Conservation (phyloP, 2,888 invertebrate genomes). For the Dorcus parallelipipedus region DNA sequence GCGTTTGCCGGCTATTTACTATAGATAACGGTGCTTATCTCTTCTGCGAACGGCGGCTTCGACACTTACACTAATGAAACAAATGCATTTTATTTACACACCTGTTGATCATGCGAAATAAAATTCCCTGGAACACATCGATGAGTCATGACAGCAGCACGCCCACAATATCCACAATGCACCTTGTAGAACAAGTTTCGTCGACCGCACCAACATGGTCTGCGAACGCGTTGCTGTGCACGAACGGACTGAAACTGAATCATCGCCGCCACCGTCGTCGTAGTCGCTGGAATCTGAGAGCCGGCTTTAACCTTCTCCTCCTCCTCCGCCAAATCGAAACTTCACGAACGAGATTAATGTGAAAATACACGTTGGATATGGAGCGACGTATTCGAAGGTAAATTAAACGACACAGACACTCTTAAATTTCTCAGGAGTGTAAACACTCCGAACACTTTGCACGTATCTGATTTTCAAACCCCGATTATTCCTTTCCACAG, state of each 20-base stretch:
- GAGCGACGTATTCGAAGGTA: background rate
- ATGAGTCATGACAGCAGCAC: slow-evolving; percentile 9
- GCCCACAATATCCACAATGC: slow-evolving; percentile 9
- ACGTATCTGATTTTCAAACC: too few relatives aligned
- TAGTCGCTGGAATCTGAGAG: slow-evolving; percentile 8
- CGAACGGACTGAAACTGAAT: slow-evolving; percentile 1
- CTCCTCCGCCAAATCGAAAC: slow-evolving; percentile 4
- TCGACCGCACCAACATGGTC: slow-evolving; percentile 1
- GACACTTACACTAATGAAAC: too few relatives aligned
- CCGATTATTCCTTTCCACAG: too few relatives aligned
- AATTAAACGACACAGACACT: too few relatives aligned
- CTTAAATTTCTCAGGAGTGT: too few relatives aligned
- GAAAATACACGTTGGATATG: background rate
- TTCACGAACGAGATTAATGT: background rate
- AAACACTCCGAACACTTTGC: too few relatives aligned
- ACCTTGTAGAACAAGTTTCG: slow-evolving; percentile 13
- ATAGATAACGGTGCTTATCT: too few relatives aligned
- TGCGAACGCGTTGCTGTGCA: background rate
- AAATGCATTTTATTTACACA: background rate
- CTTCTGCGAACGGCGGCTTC: too few relatives aligned
- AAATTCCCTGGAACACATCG: slow-evolving; percentile 5
- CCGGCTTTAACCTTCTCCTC: background rate
- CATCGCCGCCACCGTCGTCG: slow-evolving; percentile 2
- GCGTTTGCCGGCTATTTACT: too few relatives aligned
- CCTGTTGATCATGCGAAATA: slow-evolving; percentile 6